These are phyloP conservation scores for Semicossyphus pulcher DNA, from an alignment of 2,113 vertebrate genomes.

Conservation along the genomic window DNA sequence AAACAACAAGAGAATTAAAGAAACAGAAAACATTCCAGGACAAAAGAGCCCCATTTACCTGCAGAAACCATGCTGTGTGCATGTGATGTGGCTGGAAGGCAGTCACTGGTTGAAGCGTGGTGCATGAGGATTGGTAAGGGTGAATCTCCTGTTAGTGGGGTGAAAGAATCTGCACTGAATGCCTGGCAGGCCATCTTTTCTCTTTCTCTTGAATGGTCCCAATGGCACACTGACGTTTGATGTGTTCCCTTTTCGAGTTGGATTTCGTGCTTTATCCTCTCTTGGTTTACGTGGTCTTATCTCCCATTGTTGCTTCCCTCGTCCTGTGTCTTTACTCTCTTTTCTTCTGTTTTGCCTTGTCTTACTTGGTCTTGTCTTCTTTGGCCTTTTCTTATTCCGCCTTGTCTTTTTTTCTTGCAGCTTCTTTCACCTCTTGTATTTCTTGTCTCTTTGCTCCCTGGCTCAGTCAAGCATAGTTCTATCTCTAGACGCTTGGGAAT, in stretches of 20 bases:
- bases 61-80: slow-evolving; percentile 92
- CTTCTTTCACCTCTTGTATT: neutral
- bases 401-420: neutral
- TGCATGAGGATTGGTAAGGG: slow-evolving; percentile 96
- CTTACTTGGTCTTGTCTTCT: neutral
- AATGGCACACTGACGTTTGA: neutral
- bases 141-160: slow-evolving; percentile 88
- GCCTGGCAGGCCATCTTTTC: slow-evolving; percentile 92
- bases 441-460: slow-evolving; percentile 7
- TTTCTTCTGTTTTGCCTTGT: neutral
- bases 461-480: slow-evolving; percentile 53
- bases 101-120: slow-evolving; percentile 88
- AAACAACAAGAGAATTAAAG: neutral
- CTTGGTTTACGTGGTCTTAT: slow-evolving; percentile 20
- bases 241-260: neutral
- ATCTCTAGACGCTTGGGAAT: slow-evolving; percentile 30
- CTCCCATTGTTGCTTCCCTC: slow-evolving; percentile 17
- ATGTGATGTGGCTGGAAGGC: slow-evolving; percentile 90
- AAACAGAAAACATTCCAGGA: neutral
- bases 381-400: neutral
- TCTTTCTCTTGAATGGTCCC: neutral
- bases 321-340: neutral
- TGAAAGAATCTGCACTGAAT: slow-evolving; percentile 90
- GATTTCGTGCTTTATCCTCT: neutral
- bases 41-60: slow-evolving; percentile 84